These are phyloP conservation scores for Nomada flava DNA, from an alignment of 2,888 invertebrate genomes.

Conservation along the genomic window DNA sequence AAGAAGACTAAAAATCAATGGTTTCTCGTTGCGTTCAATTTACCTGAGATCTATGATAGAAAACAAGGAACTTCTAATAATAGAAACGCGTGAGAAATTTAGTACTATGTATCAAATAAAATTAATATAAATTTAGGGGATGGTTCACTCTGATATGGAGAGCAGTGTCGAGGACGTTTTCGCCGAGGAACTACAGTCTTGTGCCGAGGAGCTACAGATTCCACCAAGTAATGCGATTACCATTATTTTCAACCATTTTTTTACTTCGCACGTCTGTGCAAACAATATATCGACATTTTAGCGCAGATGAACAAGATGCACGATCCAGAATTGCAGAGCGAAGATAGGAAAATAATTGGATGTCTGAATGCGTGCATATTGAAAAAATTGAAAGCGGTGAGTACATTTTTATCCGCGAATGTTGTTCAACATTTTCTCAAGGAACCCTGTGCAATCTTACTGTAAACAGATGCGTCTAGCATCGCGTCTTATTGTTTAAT, in stretches of 20 bases:
- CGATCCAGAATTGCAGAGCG: neutral
- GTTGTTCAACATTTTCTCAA: neutral
- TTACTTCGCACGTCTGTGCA: neutral
- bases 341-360: neutral
- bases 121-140: neutral
- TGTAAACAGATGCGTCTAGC: too few species aligned
- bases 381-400: constrained; percentile 1
- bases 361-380: constrained; percentile 35
- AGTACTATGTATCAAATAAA: too few species aligned
- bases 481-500: too few species aligned
- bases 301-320: neutral
- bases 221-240: neutral
- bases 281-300: neutral
- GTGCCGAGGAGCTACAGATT: neutral
- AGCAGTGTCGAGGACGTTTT: accelerated
- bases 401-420: neutral
- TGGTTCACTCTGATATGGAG: accelerated
- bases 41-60: too few species aligned
- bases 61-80: too few species aligned
- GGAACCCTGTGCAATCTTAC: too few species aligned
- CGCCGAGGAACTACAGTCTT: neutral
- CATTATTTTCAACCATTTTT: too few species aligned
- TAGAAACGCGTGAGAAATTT: too few species aligned
- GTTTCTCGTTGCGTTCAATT: too few species aligned
- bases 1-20: too few species aligned